These are phyloP conservation scores for Symphodus melops DNA, from an alignment of 2,113 vertebrate species.

Conservation along the genomic window DNA sequence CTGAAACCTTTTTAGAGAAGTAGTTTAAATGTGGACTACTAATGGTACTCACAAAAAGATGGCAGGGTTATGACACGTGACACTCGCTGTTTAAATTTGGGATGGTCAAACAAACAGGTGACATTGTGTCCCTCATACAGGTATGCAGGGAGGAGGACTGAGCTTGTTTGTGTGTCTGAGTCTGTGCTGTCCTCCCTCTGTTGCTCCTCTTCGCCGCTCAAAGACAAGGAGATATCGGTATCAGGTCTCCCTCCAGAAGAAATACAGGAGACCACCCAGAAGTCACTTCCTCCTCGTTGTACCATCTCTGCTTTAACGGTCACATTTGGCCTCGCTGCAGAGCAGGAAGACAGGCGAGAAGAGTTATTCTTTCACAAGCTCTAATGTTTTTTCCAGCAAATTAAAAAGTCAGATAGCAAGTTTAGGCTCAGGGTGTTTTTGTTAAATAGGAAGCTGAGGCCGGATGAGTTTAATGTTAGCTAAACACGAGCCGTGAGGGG, in stretches of 20 bases:
- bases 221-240: conserved; percentile 72
- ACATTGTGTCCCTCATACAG: conserved; percentile 62
- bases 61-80: conserved; percentile 60
- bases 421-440: conserved; percentile 54
- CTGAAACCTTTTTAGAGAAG: conserved; percentile 8
- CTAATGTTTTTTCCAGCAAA: conserved; percentile 67
- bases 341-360: conserved; percentile 59
- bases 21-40: not conserved
- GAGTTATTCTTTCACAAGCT: conserved; percentile 52
- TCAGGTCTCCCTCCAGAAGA: conserved; percentile 78
- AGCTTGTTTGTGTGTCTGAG: conserved; percentile 47
- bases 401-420: conserved; percentile 67
- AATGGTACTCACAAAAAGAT: conserved; percentile 71
- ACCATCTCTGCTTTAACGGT: conserved; percentile 68
- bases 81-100: conserved; percentile 54
- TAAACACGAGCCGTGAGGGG: conserved; percentile 55
- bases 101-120: conserved; percentile 76
- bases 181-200: conserved; percentile 17
- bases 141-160: conserved; percentile 48
- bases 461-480: conserved; percentile 60
- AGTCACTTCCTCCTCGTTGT: conserved; percentile 57
- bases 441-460: conserved; percentile 58
- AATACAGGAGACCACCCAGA: conserved; percentile 76
- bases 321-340: conserved; percentile 73
- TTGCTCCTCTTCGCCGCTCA: conserved; percentile 42